phyloP scores from a whole-genome alignment of 2,113 vertebrate species.

The Leucopternis melanops region DNA sequence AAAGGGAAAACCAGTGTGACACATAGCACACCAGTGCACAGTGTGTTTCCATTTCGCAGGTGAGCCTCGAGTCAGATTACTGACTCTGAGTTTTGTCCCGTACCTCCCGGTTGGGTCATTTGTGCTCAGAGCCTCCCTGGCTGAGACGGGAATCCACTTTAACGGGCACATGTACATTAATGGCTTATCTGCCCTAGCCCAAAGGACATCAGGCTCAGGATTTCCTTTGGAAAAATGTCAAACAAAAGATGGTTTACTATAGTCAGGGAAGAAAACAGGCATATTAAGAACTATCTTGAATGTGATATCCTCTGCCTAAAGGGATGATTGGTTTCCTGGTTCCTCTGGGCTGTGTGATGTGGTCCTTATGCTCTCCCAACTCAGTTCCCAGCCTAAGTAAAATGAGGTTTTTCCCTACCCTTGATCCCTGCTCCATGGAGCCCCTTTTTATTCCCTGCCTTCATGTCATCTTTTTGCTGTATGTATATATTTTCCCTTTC shows the following conservation, averaged over 20 bases:
- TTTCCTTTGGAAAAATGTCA: background rate
- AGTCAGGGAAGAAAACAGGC: background rate
- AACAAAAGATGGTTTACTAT: background rate
- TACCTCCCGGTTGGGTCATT: accelerated
- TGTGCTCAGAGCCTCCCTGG: background rate
- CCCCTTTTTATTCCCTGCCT: background rate
- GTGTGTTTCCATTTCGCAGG: background rate
- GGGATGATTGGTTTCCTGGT: background rate
- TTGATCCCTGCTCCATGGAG: background rate
- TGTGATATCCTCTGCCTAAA: background rate
- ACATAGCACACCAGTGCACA: background rate
- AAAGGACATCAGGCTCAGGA: background rate
- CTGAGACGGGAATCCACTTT: background rate
- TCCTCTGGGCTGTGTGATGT: background rate
- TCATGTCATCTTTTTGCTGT: background rate
- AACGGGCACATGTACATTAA: background rate
- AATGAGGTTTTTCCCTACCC: background rate
- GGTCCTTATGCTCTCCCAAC: background rate
- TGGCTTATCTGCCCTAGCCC: background rate
- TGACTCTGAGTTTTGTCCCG: background rate
- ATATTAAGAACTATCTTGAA: background rate
- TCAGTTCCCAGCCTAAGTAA: background rate
- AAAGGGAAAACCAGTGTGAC: background rate
- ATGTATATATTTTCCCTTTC: background rate
- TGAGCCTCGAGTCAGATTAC: background rate